Evolutionary conservation across 2,888 invertebrate species (phyloP).

Genomic region (Chydorus sphaericus): DNA sequence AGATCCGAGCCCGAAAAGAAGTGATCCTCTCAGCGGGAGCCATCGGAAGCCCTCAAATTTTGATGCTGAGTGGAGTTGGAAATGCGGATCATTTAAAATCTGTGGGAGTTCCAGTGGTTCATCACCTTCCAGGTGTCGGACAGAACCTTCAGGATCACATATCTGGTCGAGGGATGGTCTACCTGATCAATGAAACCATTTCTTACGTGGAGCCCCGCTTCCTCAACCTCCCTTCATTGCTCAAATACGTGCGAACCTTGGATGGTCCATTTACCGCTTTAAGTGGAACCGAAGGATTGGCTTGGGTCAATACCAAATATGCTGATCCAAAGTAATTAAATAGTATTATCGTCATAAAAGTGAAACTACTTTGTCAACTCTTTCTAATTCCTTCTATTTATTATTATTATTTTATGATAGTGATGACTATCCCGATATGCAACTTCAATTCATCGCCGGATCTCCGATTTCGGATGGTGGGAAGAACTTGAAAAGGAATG

Average conservation of each 20-base stretch:
- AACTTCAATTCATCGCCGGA: conserved; percentile 73
- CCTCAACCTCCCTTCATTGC: not conserved
- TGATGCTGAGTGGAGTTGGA: conserved; percentile 83
- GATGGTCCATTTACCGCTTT: conserved; percentile 66
- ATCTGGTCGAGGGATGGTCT: conserved; percentile 22
- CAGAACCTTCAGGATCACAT: conserved; percentile 46
- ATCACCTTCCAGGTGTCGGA: conserved; percentile 59
- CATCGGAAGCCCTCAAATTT: conserved; percentile 70
- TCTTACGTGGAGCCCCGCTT: not conserved
- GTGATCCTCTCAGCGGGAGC: conserved; percentile 77
- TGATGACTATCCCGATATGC: conserved; percentile 61
- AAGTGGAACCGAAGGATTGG: conserved; percentile 71
- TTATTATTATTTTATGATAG: conserved; percentile 31
- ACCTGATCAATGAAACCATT: conserved; percentile 11
- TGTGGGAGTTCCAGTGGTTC: conserved; percentile 54
- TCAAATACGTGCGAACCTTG: not conserved
- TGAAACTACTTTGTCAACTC: not conserved
- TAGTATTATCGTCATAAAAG: not conserved
- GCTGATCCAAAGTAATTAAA: conserved; percentile 35
- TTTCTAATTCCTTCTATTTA: not conserved
- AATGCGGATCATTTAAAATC: conserved; percentile 58
- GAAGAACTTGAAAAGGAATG: not conserved
- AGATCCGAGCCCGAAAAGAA: conserved; percentile 56
- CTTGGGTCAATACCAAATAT: conserved; percentile 69
- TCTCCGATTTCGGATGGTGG: not conserved